phyloP scores from a whole-genome alignment of 2,888 invertebrate genomes.

The Apodemia mormo region DNA sequence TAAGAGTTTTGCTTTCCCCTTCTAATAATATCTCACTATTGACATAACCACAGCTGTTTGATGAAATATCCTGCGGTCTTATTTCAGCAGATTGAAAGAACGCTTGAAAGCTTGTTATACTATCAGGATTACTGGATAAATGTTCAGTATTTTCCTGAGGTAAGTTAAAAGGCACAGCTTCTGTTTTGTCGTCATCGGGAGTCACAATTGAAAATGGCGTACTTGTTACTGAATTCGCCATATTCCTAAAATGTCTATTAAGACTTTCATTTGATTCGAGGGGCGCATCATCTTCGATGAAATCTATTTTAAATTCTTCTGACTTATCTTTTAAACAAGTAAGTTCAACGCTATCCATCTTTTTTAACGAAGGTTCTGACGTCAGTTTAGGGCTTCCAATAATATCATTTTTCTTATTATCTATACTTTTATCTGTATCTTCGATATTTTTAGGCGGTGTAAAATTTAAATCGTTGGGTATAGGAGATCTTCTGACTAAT shows the following conservation, averaged over 20 bases:
- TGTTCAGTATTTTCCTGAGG: conserved; percentile 36
- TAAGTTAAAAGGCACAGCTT: conserved; percentile 50
- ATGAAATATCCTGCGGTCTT: conserved; percentile 58
- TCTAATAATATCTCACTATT: conserved; percentile 50
- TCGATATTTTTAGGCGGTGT: conserved; percentile 50
- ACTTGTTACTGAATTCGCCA: conserved; percentile 64
- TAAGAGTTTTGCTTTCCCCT: conserved; percentile 48
- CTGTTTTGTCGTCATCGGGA: conserved; percentile 41
- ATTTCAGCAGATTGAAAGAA: conserved; percentile 62
- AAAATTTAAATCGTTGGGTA: conserved; percentile 46
- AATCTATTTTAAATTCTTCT: conserved; percentile 43
- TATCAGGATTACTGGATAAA: conserved; percentile 21
- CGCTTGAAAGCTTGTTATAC: conserved; percentile 49
- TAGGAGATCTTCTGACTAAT: conserved; percentile 59
- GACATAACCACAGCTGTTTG: conserved; percentile 40
- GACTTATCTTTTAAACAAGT: conserved; percentile 58
- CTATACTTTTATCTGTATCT: conserved; percentile 34
- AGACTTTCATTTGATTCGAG: conserved; percentile 50
- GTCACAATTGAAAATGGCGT: conserved; percentile 54
- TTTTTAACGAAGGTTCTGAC: conserved; percentile 52
- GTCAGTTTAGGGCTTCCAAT: conserved; percentile 47
- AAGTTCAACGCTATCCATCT: conserved; percentile 71
- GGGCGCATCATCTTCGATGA: conserved; percentile 30
- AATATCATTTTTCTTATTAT: conserved; percentile 10
- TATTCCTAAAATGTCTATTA: conserved; percentile 52